Evolutionary conservation across 1,140 invertebrate species (phyloP).

Genomic region (Mizuhopecten yessoensis): DNA sequence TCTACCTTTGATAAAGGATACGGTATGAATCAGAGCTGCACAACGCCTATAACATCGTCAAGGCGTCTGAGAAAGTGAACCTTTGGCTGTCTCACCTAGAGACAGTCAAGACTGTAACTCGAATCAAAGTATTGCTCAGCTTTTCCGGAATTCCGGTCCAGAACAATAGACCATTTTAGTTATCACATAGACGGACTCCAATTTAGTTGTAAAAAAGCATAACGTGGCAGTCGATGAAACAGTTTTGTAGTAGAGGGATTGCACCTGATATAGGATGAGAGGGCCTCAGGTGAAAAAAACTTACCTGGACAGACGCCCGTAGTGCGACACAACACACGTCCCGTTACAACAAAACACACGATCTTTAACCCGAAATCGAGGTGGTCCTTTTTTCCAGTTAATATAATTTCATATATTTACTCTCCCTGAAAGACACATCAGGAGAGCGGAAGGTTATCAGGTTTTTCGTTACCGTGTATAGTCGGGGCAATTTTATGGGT

Average conservation of each 20-base stretch:
- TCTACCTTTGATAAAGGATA: constrained; percentile 6
- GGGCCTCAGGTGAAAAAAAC: background rate
- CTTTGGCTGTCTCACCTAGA: background rate
- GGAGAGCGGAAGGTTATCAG: background rate
- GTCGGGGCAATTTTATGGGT: background rate
- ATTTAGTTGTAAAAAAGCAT: background rate
- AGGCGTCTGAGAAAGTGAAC: background rate
- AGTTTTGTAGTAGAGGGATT: background rate
- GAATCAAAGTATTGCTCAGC: background rate
- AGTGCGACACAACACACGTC: background rate
- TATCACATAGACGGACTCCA: constrained; percentile 8
- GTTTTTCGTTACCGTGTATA: background rate
- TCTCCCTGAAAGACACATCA: background rate
- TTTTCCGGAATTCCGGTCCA: background rate
- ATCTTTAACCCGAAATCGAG: background rate
- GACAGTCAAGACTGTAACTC: background rate
- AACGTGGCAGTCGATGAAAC: background rate
- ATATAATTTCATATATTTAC: constrained; percentile 30
- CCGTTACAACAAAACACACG: background rate
- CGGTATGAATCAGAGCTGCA: background rate
- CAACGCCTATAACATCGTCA: background rate
- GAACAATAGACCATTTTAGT: constrained; percentile 25
- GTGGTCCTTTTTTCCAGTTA: constrained; percentile 36
- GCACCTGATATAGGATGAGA: background rate
- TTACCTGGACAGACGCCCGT: background rate